Evolutionary conservation across 2,797 vertebrate species (phyloP), one percentile per base, ranked within the genome.

Genomic region (Hypotaenidia philippensis): DNA sequence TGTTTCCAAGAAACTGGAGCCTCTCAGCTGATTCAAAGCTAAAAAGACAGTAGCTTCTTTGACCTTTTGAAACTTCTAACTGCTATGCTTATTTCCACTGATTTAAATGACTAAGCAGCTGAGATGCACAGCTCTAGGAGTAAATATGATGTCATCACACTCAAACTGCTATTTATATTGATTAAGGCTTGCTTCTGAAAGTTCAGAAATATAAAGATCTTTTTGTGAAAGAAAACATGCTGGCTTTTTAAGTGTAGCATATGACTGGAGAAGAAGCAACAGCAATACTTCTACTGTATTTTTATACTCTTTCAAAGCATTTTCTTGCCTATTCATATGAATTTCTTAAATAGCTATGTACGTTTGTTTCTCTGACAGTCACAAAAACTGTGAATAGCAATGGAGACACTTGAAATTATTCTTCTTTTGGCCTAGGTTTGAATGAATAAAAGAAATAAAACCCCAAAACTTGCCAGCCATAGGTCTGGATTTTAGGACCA

Each of bases 31-130:
- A 97, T 97, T 86, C 89, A 96, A 97, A 98, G 93, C 89, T 89
- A 90, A 97, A 95, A 97, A 97, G 97, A 96, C 95, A 95, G 96
- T 91, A 79, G 89, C 40, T 97, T 94, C 93, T 97, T 93, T 97
- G 97, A 98, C 97, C 95, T 98, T 97, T 97, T 81, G 82, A 96
- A 96, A 96, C 92, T 96, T 96, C 93, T 92, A 87, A 90, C 91
- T 92, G 69, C 72, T 90, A n/a, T 74, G 72, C 87, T 94, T 89
- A 83, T 90, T 93, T 74, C 83, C 87, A 80, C 31, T 69, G 85
- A 96, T 88, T 95, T 93, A 86, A 97, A 94, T 91, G 83, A 97
- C 91, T 95, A 93, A 97, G 93, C 77, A 94, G 78, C 83, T 91
- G 65, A 94, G 91, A 93, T 87, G 53, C 71, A 66, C 80, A 59